These are phyloP conservation scores for Alosa alosa DNA, from an alignment of 2,113 vertebrate genomes.

Conservation along the genomic window DNA sequence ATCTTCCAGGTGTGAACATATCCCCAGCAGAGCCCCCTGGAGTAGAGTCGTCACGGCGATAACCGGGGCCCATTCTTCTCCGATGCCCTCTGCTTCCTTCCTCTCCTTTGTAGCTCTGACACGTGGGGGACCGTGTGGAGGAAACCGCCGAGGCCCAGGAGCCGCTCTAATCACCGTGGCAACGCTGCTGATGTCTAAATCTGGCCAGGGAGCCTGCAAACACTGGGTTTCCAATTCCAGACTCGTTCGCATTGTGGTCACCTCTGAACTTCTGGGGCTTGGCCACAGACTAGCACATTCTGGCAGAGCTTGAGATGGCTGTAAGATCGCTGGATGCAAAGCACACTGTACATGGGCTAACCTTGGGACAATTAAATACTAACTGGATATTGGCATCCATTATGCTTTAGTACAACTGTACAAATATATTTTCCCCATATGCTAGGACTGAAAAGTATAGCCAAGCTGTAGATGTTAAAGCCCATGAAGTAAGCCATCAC, in stretches of 20 bases:
- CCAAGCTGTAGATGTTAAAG: background rate
- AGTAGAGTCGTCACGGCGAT: background rate
- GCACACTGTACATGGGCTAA: slow-evolving; percentile 33
- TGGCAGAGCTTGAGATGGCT: slow-evolving; percentile 16
- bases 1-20: background rate
- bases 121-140: background rate
- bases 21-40: background rate
- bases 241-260: slow-evolving; percentile 15
- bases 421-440: background rate
- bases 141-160: background rate
- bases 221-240: slow-evolving; percentile 8
- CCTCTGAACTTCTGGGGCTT: slow-evolving; percentile 19
- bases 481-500: background rate
- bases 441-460: background rate
- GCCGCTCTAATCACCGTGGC: slow-evolving; percentile 15
- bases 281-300: background rate
- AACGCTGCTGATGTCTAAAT: slow-evolving; percentile 31
- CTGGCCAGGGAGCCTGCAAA: background rate
- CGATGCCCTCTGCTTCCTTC: too few relatives aligned
- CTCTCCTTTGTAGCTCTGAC: background rate
- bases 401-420: background rate
- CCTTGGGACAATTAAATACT: slow-evolving; percentile 27
- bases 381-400: background rate
- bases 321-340: slow-evolving; percentile 7
- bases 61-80: background rate